Conservation (phyloP, 2,888 invertebrate genomes). For the Mesochorus sp. region DNA sequence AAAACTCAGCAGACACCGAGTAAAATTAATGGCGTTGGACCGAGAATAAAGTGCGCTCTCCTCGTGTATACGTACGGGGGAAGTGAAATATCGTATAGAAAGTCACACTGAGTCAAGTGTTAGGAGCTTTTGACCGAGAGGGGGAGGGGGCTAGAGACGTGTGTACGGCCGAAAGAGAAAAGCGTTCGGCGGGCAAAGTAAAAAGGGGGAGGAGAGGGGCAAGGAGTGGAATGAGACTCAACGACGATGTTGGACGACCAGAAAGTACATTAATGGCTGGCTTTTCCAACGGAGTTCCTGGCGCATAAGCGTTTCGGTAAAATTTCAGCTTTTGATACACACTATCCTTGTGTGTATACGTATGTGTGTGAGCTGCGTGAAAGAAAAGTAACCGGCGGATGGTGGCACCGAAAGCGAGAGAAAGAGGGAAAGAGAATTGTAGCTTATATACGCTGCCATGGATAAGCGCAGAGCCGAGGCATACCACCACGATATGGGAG, state of each 20-base stretch:
- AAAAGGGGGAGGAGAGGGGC: too few species aligned
- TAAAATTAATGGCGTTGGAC: slow-evolving; percentile 63
- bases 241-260: slow-evolving; percentile 30
- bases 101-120: slow-evolving; percentile 40
- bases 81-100: slow-evolving; percentile 49
- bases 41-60: slow-evolving; percentile 61
- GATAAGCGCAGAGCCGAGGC: slow-evolving; percentile 19
- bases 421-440: too few species aligned
- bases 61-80: too few species aligned
- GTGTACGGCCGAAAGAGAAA: background rate
- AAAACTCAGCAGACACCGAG: slow-evolving; percentile 56
- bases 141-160: background rate
- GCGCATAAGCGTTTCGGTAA: slow-evolving; percentile 16
- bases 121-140: background rate
- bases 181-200: background rate
- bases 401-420: too few species aligned
- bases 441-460: background rate
- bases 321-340: slow-evolving; percentile 22
- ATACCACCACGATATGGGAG: slow-evolving; percentile 45
- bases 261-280: slow-evolving; percentile 55
- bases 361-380: background rate
- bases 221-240: too few species aligned
- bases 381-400: slow-evolving; percentile 2
- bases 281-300: slow-evolving; percentile 39
- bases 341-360: too few species aligned